Evolutionary conservation across 2,888 invertebrate genomes (phyloP).

Genomic region (Pediacus dermestoides): DNA sequence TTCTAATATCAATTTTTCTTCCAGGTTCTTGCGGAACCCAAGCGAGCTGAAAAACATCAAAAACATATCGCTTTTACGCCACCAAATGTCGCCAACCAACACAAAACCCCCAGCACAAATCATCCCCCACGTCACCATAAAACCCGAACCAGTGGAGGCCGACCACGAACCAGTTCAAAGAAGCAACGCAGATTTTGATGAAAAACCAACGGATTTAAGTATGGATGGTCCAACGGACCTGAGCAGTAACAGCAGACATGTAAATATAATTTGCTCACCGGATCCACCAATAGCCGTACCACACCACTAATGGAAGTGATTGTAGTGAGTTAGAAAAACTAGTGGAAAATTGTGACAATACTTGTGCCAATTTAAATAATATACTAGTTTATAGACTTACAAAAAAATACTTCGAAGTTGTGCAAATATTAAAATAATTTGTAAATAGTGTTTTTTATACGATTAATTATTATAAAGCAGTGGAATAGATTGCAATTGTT

Average conservation of each 20-base stretch:
- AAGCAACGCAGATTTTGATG: slow-evolving; percentile 40
- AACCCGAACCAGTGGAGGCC: slow-evolving; percentile 38
- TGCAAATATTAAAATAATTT: slow-evolving; percentile 30
- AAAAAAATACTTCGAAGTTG: slow-evolving; percentile 17
- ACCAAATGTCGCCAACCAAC: slow-evolving; percentile 60
- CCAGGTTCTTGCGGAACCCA: slow-evolving; percentile 86
- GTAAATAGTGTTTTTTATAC: slow-evolving; percentile 27
- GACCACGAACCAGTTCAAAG: slow-evolving; percentile 15
- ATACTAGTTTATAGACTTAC: slow-evolving; percentile 12
- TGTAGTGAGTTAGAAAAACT: slow-evolving; percentile 9
- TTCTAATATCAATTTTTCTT: slow-evolving; percentile 21
- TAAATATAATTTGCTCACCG: slow-evolving; percentile 48
- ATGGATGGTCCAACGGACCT: slow-evolving; percentile 49
- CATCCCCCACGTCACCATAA: slow-evolving; percentile 31
- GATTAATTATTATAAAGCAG: slow-evolving; percentile 25
- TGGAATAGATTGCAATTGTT: slow-evolving; percentile 29
- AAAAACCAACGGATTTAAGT: slow-evolving; percentile 48
- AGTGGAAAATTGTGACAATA: slow-evolving; percentile 24
- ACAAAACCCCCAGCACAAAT: slow-evolving; percentile 34
- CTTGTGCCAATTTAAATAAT: slow-evolving; percentile 30
- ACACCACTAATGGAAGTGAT: slow-evolving; percentile 30
- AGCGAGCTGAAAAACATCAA: slow-evolving; percentile 92
- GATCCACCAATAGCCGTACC: slow-evolving; percentile 42
- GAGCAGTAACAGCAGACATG: slow-evolving; percentile 43
- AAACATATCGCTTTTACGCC: slow-evolving; percentile 82